Evolutionary conservation across 2,797 vertebrate genomes (phyloP), one percentile per base, ranked within the genome.

Genomic region (Ctenopoma multispine): DNA sequence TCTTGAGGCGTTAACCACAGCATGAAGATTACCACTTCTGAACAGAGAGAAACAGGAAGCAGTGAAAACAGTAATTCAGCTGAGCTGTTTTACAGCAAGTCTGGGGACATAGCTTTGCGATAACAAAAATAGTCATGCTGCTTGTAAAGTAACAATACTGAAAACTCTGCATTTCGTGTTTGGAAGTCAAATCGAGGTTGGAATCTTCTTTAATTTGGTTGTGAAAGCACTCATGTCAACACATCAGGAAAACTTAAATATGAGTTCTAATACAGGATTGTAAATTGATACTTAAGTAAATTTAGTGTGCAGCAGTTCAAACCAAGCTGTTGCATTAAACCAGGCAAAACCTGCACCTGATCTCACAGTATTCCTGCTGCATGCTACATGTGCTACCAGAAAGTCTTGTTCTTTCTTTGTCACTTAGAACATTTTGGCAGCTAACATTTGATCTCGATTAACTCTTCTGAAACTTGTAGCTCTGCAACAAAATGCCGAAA

Each of bases 161-260:
- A 48, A 80, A 63, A 80, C 40, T 43, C 49, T 34, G 21, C 4
- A 21, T 41, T 24, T 47, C 17, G 4, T 48, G 69, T 77, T 66
- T 47, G 56, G 54, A 89, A 88, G 60, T 84, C 84, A 76, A 71
- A 75, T 80, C 82, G 78, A 87, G 78, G 85, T 90, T 90, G 83
- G 75, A 90, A 87, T 90, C 66, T 84, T 81, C 77, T 93, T 91
- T 92, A 89, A 93, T 92, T 88, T 27, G 85, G 81, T 82, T 87
- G 87, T 84, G 81, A 78, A 85, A 79, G 90, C 83, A 87, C 80
- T 87, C 80, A 88, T 61, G 79, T 82, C 61, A 67, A 87, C 83
- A 89, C 88, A 90, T 87, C 81, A 88, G 87, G 88, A 82, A 82
- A 82, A 83, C 50, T 79, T 90, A 75, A 86, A 79, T 74, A 92